A percentile compares a stretch with the other conserved stretches of the same genome.
These are phyloP conservation scores for Hephaestus fuliginosus DNA, from an alignment of 2,797 vertebrate genomes.

Conservation along the genomic window DNA sequence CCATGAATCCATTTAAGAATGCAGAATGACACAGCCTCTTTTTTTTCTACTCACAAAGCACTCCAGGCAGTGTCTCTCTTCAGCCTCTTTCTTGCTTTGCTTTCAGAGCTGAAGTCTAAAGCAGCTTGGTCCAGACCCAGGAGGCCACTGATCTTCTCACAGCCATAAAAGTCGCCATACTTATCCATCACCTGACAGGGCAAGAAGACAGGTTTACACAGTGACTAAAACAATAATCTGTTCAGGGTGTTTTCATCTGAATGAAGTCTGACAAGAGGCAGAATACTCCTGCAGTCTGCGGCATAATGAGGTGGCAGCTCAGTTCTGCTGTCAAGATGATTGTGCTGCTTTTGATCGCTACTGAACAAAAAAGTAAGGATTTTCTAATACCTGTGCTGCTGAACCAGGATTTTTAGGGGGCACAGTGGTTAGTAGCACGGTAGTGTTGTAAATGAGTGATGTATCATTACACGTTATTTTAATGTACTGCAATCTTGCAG, in stretches of 20 bases:
- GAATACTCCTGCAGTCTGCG: constrained; percentile 18
- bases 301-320: constrained; percentile 24
- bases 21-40: not conserved
- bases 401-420: not conserved
- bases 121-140: constrained; percentile 93
- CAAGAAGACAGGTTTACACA: constrained; percentile 46
- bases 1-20: constrained; percentile 17
- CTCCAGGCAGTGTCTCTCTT: constrained; percentile 88
- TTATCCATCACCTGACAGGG: constrained; percentile 93
- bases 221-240: constrained; percentile 14
- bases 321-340: constrained; percentile 18
- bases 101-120: constrained; percentile 90
- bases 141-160: constrained; percentile 92
- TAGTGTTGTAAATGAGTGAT: constrained; percentile 2
- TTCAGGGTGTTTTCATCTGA: constrained; percentile 14
- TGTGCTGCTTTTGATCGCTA: constrained; percentile 7
- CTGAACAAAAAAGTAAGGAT: constrained; percentile 3
- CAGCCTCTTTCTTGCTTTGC: constrained; percentile 87
- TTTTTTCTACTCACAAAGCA: constrained; percentile 86
- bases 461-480: not conserved
- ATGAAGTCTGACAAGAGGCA: constrained; percentile 8
- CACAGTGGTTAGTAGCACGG: not conserved
- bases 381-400: not conserved
- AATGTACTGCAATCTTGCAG: not conserved
- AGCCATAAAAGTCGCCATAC: constrained; percentile 93